phyloP scores from a whole-genome alignment of 2,888 invertebrate species.

The Biston stratarius region DNA sequence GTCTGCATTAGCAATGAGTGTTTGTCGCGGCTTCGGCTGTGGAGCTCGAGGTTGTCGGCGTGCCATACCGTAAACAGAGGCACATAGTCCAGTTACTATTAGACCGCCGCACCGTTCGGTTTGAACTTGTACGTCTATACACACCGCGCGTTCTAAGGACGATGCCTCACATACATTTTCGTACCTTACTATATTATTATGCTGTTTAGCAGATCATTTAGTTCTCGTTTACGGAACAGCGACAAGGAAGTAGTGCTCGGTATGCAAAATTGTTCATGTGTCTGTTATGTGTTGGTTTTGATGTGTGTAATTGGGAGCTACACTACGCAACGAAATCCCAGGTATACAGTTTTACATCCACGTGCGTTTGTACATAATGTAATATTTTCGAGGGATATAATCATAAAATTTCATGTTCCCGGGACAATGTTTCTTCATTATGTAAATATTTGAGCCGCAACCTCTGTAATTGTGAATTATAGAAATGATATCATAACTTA shows the following conservation, averaged over 20 bases:
- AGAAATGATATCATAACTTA: slow-evolving; percentile 4
- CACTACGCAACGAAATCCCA: slow-evolving; percentile 27
- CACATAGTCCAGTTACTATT: slow-evolving; percentile 65
- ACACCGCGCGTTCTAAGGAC: slow-evolving; percentile 51
- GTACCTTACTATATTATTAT: slow-evolving; percentile 54
- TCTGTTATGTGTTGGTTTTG: slow-evolving; percentile 38
- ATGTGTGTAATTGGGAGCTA: slow-evolving; percentile 18
- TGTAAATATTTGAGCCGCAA: background rate
- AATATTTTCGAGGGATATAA: background rate
- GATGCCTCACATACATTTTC: slow-evolving; percentile 55
- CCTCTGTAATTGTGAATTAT: slow-evolving; percentile 1
- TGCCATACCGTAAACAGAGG: slow-evolving; percentile 26
- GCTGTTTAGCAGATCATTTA: slow-evolving; percentile 77
- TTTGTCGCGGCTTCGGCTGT: slow-evolving; percentile 30
- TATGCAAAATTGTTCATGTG: slow-evolving; percentile 60
- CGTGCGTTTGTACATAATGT: background rate
- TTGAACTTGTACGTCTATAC: slow-evolving; percentile 56
- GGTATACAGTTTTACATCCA: slow-evolving; percentile 28
- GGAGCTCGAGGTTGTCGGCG: slow-evolving; percentile 54
- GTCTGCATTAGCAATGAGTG: slow-evolving; percentile 33
- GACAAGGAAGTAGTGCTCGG: slow-evolving; percentile 91
- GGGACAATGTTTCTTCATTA: slow-evolving; percentile 3
- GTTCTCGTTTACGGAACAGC: slow-evolving; percentile 88
- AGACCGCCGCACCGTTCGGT: slow-evolving; percentile 64
- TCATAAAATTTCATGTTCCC: background rate